Conservation (phyloP, 2,113 vertebrate species). For the Platysternon megacephalum region DNA sequence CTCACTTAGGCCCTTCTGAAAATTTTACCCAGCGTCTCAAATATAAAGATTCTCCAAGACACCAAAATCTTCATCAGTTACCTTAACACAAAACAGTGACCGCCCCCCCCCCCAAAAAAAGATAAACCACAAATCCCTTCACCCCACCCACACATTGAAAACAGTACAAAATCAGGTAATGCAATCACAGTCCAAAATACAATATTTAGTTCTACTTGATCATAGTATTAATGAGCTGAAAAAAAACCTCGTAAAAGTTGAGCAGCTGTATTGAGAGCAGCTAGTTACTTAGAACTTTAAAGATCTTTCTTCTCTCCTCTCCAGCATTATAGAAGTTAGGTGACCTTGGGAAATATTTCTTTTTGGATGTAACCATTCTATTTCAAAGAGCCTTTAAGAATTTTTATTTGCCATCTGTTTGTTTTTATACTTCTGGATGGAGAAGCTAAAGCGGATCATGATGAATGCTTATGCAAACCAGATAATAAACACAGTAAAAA, state of each 20-base stretch:
- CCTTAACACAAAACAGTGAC: not conserved
- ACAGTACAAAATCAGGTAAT: not conserved
- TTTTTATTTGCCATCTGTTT: slow-evolving; percentile 41
- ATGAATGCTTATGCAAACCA: not conserved
- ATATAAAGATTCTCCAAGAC: not conserved
- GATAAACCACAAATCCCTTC: not conserved
- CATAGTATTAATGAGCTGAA: not conserved
- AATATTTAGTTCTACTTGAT: not conserved
- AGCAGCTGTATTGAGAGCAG: not conserved
- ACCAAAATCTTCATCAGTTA: not conserved
- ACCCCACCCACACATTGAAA: not conserved
- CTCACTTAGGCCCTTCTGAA: not conserved
- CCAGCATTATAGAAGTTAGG: not conserved
- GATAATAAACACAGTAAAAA: not conserved
- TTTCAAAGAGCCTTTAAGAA: slow-evolving; percentile 7
- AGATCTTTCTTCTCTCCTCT: not conserved
- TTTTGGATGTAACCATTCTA: not conserved
- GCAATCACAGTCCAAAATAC: not conserved
- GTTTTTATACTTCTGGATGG: not conserved
- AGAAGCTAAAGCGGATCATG: not conserved
- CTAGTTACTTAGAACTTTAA: not conserved
- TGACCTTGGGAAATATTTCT: slow-evolving; percentile 2
- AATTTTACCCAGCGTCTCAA: not conserved
- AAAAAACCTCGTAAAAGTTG: not conserved
- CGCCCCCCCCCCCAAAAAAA: not conserved